Conservation (phyloP, 2,888 invertebrate species). For the Lasioglossum morio region DNA sequence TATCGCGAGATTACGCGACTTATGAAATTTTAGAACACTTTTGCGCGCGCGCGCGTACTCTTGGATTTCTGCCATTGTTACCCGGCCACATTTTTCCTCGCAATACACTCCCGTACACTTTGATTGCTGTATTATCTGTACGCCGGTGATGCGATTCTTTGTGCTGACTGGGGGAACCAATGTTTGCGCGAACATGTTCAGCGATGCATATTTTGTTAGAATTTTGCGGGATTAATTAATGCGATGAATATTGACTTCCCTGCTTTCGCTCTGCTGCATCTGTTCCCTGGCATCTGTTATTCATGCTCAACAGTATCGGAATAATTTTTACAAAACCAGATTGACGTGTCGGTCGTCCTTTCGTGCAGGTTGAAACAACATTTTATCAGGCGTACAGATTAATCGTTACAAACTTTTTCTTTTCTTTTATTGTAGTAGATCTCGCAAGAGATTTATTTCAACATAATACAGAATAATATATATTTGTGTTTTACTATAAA, state of each 20-base stretch:
- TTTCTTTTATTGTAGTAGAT: no score
- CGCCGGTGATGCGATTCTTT: not conserved
- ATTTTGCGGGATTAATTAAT: not conserved
- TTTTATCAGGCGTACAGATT: no score
- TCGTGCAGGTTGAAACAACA: no score
- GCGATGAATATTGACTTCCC: not conserved
- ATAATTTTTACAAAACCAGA: not conserved
- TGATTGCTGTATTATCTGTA: not conserved
- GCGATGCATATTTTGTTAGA: not conserved
- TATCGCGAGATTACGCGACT: not conserved
- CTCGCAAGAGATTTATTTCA: no score
- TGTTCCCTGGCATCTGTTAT: not conserved
- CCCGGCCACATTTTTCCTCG: not conserved
- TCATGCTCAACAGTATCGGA: not conserved
- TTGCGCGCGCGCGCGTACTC: not conserved
- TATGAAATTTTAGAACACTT: constrained; percentile 1
- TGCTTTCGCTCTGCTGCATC: not conserved
- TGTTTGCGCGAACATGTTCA: not conserved
- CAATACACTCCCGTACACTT: not conserved
- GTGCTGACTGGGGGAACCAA: not conserved
- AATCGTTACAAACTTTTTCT: no score
- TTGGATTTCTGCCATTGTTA: not conserved
- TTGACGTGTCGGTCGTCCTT: no score
- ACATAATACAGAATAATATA: no score
- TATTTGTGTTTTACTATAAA: no score